Conservation (phyloP, 2,797 vertebrate species). For the Bradypodion ventrale region DNA sequence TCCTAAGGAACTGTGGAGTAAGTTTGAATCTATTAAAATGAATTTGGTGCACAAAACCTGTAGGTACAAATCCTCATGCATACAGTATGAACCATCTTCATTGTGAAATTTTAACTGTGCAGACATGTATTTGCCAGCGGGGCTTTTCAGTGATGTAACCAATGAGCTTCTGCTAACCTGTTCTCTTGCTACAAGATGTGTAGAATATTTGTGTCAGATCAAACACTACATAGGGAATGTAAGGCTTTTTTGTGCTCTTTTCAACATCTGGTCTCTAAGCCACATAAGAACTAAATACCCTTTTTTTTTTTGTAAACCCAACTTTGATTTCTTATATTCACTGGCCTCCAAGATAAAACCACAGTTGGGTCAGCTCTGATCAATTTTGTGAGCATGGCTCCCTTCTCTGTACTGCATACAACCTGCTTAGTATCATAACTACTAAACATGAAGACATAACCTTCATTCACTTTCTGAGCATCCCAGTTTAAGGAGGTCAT, state of each 20-base stretch:
- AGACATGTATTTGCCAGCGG: no score
- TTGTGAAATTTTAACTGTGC: not conserved
- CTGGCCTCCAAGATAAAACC: not conserved
- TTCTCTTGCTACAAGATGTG: not conserved
- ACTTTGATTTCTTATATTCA: not conserved
- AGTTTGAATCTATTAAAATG: slow-evolving; percentile 19
- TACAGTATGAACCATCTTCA: not conserved
- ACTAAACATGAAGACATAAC: not conserved
- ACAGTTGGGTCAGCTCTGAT: not conserved
- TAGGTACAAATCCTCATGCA: not conserved
- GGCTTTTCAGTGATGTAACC: not conserved
- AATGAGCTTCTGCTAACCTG: not conserved
- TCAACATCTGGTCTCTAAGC: not conserved
- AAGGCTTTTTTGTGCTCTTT: not conserved
- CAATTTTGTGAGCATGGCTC: no score
- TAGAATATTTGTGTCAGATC: not conserved
- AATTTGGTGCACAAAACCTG: slow-evolving; percentile 9
- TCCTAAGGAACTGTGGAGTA: slow-evolving; percentile 51
- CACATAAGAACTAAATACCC: not conserved
- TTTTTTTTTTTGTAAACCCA: no score
- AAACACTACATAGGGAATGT: not conserved
- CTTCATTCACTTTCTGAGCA: not conserved
- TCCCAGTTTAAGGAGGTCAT: no score
- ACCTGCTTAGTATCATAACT: not conserved
- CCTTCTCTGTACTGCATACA: not conserved